Conservation (phyloP, 2,888 invertebrate genomes). For the Reticulitermes lucifugus region DNA sequence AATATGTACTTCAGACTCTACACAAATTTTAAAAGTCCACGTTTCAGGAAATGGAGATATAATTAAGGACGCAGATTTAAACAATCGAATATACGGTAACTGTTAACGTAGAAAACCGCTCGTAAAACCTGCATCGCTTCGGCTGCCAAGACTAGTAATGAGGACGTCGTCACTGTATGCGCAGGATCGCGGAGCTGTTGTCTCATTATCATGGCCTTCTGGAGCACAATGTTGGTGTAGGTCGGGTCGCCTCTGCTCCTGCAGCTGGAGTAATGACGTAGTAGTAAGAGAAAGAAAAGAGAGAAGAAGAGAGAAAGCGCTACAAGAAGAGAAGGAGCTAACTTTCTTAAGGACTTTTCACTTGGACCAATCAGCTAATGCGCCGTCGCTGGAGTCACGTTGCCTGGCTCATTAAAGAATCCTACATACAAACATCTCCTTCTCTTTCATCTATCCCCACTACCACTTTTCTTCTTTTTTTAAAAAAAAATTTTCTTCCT, state of each 20-base stretch:
- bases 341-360: conserved; percentile 48
- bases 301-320: conserved; percentile 44
- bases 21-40: no score
- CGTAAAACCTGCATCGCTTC: no score
- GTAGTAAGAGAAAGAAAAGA: conserved; percentile 64
- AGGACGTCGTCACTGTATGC: background rate
- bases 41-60: no score
- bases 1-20: no score
- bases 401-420: conserved; percentile 39
- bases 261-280: conserved; percentile 60
- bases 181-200: background rate
- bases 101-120: background rate
- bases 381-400: conserved; percentile 31
- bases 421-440: conserved; percentile 1
- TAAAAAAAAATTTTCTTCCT: background rate
- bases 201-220: conserved; percentile 22
- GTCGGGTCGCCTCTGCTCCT: conserved; percentile 6
- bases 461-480: background rate
- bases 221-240: conserved; percentile 24
- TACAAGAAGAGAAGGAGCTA: conserved; percentile 29
- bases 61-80: no score
- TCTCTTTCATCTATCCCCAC: conserved; percentile 13
- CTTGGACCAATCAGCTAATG: conserved; percentile 39
- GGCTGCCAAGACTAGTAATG: background rate
- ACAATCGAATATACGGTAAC: no score